Percentiles rank a stretch among this genome's conserved stretches.
These are phyloP conservation scores for Lethrus apterus DNA, from an alignment of 1,140 invertebrate genomes.

Conservation along the genomic window DNA sequence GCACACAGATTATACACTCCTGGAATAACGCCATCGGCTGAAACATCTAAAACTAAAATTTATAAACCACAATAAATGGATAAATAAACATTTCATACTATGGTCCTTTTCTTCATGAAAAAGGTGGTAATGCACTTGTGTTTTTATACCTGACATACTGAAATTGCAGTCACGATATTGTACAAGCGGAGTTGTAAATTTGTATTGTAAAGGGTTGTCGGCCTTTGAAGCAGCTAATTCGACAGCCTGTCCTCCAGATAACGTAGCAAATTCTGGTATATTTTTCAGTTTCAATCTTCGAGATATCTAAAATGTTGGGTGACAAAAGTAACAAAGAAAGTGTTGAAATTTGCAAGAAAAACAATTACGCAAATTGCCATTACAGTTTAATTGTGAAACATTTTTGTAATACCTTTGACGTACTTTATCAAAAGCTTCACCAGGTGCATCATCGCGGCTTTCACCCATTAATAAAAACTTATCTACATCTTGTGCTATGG, in stretches of 20 bases:
- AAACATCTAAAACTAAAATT: slow-evolving; percentile 27
- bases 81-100: slow-evolving; percentile 38
- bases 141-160: slow-evolving; percentile 73
- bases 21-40: slow-evolving; percentile 65
- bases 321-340: too few species aligned
- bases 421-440: slow-evolving; percentile 87
- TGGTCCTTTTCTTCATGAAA: slow-evolving; percentile 52
- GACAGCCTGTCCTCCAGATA: slow-evolving; percentile 79
- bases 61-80: not conserved
- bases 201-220: slow-evolving; percentile 55
- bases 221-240: slow-evolving; percentile 71
- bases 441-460: slow-evolving; percentile 78
- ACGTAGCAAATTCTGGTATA: slow-evolving; percentile 60
- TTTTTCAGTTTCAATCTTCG: slow-evolving; percentile 78
- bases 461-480: slow-evolving; percentile 75
- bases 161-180: slow-evolving; percentile 71
- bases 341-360: too few species aligned
- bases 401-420: not conserved
- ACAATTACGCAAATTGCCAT: too few species aligned
- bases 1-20: slow-evolving; percentile 81
- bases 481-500: slow-evolving; percentile 65
- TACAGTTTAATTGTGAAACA: too few species aligned
- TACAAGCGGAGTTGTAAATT: slow-evolving; percentile 55
- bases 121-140: slow-evolving; percentile 46
- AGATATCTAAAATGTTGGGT: slow-evolving; percentile 53